Percentiles rank a stretch among this genome's conserved stretches.
phyloP scores from a whole-genome alignment of 2,113 vertebrate species.

The Aphelocoma coerulescens region DNA sequence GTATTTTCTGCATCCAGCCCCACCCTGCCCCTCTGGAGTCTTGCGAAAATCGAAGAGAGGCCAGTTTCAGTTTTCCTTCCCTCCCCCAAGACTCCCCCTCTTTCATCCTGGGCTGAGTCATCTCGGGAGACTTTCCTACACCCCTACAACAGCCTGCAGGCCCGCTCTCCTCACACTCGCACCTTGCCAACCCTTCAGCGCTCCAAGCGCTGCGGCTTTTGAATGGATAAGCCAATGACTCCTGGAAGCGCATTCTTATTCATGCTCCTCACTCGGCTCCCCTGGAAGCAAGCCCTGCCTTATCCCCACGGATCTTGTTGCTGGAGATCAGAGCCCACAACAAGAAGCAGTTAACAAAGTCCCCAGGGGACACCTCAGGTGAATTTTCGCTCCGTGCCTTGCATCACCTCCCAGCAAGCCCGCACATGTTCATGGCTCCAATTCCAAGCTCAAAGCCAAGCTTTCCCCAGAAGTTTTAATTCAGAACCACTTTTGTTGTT shows the following conservation, averaged over 20 bases:
- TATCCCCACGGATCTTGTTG: neutral
- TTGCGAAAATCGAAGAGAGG: neutral
- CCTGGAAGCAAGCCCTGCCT: neutral
- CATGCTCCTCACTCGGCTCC: neutral
- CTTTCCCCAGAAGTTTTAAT: neutral
- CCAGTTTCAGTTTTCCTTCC: neutral
- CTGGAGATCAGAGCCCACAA: neutral
- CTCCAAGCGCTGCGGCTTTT: neutral
- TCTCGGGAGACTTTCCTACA: neutral
- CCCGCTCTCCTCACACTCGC: neutral
- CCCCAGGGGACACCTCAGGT: neutral
- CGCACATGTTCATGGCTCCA: fast-evolving
- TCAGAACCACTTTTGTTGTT: neutral
- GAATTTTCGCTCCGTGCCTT: neutral
- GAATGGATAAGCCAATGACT: neutral
- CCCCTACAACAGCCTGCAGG: neutral
- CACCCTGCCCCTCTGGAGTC: neutral
- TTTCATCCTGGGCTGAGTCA: neutral
- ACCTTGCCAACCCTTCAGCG: neutral
- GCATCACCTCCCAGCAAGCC: neutral
- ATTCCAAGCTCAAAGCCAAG: neutral
- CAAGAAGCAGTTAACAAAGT: neutral
- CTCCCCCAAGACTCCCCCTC: neutral
- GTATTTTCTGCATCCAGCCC: neutral
- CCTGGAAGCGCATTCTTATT: neutral